Conservation (phyloP, 1,140 invertebrate genomes). For the Asobara japonica region DNA sequence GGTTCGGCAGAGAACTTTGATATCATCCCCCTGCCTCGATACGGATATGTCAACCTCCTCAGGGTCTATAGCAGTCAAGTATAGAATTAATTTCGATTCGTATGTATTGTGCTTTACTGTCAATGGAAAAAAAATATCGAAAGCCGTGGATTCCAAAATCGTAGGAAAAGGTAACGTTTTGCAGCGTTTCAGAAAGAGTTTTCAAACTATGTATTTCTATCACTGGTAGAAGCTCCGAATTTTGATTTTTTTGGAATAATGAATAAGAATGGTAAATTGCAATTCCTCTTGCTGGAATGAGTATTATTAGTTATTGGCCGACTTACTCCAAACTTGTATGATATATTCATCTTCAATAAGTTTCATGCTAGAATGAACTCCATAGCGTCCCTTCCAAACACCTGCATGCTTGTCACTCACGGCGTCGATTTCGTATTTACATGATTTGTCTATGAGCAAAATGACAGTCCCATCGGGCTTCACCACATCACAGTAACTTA, state of each 20-base stretch:
- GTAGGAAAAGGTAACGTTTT: too few species aligned
- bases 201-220: too few species aligned
- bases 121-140: too few species aligned
- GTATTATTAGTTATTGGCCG: background rate
- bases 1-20: slow-evolving; percentile 46
- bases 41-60: slow-evolving; percentile 6
- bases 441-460: slow-evolving; percentile 22
- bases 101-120: too few species aligned
- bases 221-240: too few species aligned
- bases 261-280: too few species aligned
- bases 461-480: slow-evolving; percentile 39
- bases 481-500: slow-evolving; percentile 41
- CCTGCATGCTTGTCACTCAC: slow-evolving; percentile 45
- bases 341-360: slow-evolving; percentile 31
- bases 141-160: too few species aligned
- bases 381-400: slow-evolving; percentile 42
- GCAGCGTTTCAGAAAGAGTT: too few species aligned
- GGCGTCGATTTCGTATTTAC: slow-evolving; percentile 36
- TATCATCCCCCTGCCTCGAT: slow-evolving; percentile 27
- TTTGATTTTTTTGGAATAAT: too few species aligned
- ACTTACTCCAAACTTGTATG: slow-evolving; percentile 41
- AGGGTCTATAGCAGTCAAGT: slow-evolving; percentile 34
- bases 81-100: too few species aligned
- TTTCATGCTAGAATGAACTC: slow-evolving; percentile 31
- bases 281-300: too few species aligned